Base-by-base conservation (phyloP, 2,797 vertebrate genomes). In the Hypotaenidia okinawae region DNA sequence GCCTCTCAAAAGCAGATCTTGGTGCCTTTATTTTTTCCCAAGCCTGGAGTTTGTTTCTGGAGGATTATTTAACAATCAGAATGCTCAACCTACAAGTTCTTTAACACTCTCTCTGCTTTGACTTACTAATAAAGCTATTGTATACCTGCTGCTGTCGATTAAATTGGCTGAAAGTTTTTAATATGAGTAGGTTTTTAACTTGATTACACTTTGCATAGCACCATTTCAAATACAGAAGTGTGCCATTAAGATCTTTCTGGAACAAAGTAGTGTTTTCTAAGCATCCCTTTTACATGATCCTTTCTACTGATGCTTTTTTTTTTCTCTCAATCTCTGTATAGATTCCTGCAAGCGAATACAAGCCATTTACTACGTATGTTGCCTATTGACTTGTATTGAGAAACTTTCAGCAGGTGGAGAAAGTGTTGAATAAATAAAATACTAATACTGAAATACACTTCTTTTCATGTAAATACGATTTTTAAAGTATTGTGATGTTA, bases 11-110 rank as follows among this genome's bases (percentile, higher is more conserved):
- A 91, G 81, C 75, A 33, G 32, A 43, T 81, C 47, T 75, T 30
- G 58, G n/a, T 92, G 85, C 45, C 41, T 83, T 76, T 84, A n/a
- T 75, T 92, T 94, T 96, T 97, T 96, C 91, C 94, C 92, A 94
- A 94, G 94, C 84, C 61, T 91, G 5, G 43, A 89, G 45, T 85
- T 92, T 70, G 52, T 89, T 86, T 89, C 91, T 62, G 90, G 95
- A 87, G 94, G 33, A 63, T 95, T 93, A 5, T 94, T 78, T 47
- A 88, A 76, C 32, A 62, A 68, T 24, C 41, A 5, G 47, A 89
- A 67, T 0, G 2, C 25, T 89, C 64, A 80, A 24, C 27, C 41
- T 78, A 37, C 19, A 45, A 62, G 37, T 85, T 89, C 51, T 96
- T 92, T 89, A 96, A 91, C 61, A 66, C 58, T 93, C 95, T 66